phyloP scores from a whole-genome alignment of 2,797 vertebrate species.

The Sebastes ruberrimus region DNA sequence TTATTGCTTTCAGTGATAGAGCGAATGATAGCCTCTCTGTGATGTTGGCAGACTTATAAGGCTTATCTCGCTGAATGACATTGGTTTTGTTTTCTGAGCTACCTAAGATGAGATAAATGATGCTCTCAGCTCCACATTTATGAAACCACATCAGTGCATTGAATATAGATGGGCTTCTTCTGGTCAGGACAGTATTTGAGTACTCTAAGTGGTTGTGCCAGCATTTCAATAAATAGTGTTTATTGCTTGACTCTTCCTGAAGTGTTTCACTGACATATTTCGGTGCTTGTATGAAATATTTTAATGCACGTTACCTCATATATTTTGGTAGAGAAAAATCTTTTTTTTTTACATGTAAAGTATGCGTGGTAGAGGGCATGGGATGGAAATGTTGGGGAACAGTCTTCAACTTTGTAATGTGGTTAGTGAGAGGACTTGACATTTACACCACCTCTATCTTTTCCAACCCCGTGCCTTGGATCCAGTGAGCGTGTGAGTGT shows the following conservation, averaged over 20 bases:
- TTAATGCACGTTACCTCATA: background rate
- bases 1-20: slow-evolving; percentile 64
- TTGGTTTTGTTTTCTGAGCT: slow-evolving; percentile 52
- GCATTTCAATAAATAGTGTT: background rate
- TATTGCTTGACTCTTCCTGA: background rate
- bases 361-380: background rate
- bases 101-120: slow-evolving; percentile 47
- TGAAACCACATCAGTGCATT: slow-evolving; percentile 27
- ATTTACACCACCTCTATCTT: slow-evolving; percentile 58
- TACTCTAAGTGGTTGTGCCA: background rate
- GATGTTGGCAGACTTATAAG: slow-evolving; percentile 35
- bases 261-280: background rate
- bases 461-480: slow-evolving; percentile 12
- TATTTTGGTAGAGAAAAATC: background rate
- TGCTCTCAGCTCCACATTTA: slow-evolving; percentile 33
- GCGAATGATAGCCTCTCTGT: slow-evolving; percentile 44
- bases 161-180: slow-evolving; percentile 26
- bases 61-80: slow-evolving; percentile 38
- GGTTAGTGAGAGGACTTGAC: slow-evolving; percentile 53
- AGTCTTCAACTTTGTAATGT: slow-evolving; percentile 13
- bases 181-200: background rate
- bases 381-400: background rate
- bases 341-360: background rate
- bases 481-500: slow-evolving; percentile 15
- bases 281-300: background rate